Evolutionary conservation across 2,797 vertebrate genomes (phyloP), one percentile per base, ranked within the genome.

Genomic region (Pagetopsis macropterus): DNA sequence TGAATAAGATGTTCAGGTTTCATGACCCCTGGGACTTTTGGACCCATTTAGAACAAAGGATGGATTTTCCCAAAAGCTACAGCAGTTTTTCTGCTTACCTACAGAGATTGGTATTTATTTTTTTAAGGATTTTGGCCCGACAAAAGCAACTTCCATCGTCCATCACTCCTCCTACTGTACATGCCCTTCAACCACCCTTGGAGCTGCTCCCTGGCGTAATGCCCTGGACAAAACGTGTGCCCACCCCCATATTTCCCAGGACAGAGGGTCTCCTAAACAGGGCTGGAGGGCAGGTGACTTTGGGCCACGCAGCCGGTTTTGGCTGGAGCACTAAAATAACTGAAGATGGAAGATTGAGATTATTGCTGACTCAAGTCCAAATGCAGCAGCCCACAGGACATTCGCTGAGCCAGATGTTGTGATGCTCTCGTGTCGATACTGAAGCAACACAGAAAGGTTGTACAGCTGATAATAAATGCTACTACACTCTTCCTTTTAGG

Each of bases 251-350:
- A 66, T 70, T 67, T 84, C 81, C 15, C 77, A 66, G 63, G 37
- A 48, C 58, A 15, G 46, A 67, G 31, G 37, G 55, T 72, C 50
- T 50, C 15, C 48, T 78, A 37, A 64, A 46, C 27, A 12, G 43
- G 59, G 54, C 75, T 74, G 76, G 79, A 86, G 79, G 70, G 86
- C 76, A 84, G 58, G 82, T 88, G 89, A 86, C 88, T 90, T 84
- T 86, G 85, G 86, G 61, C 66, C 60, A 54, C 52, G 62, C 77
- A 60, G 72, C 21, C 5, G 17, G 51, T 71, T 81, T 72, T 87
- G 87, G 84, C 84, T 0, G 1, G 17, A 46, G 51, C 60, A 11
- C 7, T 70, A 62, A 80, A 76, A 78, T 65, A 5, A 49, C 45
- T 75, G 55, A 43, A 70, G 78, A 69, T 70, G 10, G 55, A 65